Conservation (phyloP, 2,888 invertebrate species). For the Nephrotoma appendiculata region DNA sequence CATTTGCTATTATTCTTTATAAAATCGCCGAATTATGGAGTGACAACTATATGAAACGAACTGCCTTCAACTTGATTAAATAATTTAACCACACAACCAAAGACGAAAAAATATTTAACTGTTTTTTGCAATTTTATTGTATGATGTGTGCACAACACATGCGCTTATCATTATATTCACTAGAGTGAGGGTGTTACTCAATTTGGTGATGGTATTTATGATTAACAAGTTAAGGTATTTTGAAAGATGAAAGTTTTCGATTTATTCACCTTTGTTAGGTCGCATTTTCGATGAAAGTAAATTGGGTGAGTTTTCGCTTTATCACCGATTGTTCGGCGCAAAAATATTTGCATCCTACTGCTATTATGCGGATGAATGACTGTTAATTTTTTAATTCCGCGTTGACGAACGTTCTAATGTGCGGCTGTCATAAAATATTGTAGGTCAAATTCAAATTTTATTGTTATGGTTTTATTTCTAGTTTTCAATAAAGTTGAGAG, state of each 20-base stretch:
- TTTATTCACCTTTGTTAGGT: neutral
- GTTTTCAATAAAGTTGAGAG: neutral
- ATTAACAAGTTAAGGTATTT: neutral
- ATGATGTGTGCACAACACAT: too few relatives aligned
- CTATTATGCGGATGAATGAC: neutral
- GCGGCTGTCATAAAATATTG: neutral
- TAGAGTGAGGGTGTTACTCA: neutral
- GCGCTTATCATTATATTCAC: too few relatives aligned
- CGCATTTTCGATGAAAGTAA: neutral
- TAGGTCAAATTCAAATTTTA: neutral
- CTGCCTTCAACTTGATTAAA: neutral
- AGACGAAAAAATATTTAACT: neutral
- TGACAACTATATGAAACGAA: neutral
- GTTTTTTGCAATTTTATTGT: neutral
- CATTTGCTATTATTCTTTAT: neutral
- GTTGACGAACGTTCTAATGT: too few relatives aligned
- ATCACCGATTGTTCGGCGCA: neutral
- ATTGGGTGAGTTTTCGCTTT: neutral
- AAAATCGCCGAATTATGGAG: neutral
- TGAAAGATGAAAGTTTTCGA: neutral
- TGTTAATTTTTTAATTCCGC: neutral
- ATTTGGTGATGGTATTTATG: neutral
- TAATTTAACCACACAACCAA: neutral
- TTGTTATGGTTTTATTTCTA: neutral
- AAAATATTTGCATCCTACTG: neutral